phyloP scores from a whole-genome alignment of 2,797 vertebrate species.

The Hippopotamyrus pictus region DNA sequence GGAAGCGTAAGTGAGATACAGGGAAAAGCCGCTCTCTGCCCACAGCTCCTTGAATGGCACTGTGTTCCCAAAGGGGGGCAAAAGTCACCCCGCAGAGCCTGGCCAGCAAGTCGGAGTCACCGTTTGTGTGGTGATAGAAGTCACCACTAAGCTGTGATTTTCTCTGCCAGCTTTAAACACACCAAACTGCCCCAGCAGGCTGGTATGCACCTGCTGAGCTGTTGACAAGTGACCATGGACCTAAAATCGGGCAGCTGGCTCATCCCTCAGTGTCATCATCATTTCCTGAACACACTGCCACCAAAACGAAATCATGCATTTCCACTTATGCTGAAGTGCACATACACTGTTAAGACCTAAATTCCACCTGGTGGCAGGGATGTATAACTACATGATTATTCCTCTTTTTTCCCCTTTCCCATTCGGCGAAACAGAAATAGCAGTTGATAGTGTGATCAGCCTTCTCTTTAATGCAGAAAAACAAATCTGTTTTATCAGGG shows the following conservation, averaged over 20 bases:
- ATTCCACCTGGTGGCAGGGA: slow-evolving; percentile 15
- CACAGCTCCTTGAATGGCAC: background rate
- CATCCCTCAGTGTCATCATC: background rate
- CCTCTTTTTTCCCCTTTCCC: background rate
- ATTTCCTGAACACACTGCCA: background rate
- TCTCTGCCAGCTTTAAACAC: background rate
- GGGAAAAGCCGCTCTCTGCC: background rate
- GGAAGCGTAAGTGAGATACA: background rate
- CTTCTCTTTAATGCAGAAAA: background rate
- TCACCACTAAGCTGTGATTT: background rate
- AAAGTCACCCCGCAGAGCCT: background rate
- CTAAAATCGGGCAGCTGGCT: background rate
- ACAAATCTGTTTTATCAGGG: background rate
- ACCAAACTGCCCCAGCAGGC: background rate
- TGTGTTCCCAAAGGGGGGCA: background rate
- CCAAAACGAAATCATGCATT: background rate
- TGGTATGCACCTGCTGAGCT: background rate
- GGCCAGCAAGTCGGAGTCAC: background rate
- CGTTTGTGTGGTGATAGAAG: background rate
- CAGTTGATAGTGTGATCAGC: background rate
- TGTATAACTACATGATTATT: slow-evolving; percentile 11
- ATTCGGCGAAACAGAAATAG: background rate
- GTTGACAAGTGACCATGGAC: background rate
- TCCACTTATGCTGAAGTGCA: background rate
- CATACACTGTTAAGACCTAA: background rate